phyloP scores from a whole-genome alignment of 2,888 invertebrate genomes.

The Netelia fuscicornis region DNA sequence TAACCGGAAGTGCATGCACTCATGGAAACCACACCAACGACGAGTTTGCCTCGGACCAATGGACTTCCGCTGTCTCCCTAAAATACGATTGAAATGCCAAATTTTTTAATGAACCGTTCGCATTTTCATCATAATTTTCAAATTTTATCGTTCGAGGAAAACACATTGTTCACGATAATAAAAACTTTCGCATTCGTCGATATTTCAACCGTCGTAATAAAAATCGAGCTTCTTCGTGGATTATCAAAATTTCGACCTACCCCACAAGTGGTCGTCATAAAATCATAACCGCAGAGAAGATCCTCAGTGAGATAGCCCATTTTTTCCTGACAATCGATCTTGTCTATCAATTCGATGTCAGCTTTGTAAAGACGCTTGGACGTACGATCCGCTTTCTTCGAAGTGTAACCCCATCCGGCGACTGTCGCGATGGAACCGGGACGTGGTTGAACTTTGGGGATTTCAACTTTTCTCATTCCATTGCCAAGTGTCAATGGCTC shows the following conservation, averaged over 20 bases:
- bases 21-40: conserved; percentile 66
- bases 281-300: background rate
- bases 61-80: conserved; percentile 72
- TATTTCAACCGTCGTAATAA: background rate
- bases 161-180: no score
- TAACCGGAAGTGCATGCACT: background rate
- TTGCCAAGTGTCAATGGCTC: no score
- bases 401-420: no score
- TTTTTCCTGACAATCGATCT: background rate
- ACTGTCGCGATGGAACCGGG: no score
- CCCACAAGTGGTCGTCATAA: background rate
- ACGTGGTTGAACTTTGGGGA: no score
- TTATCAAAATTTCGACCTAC: background rate
- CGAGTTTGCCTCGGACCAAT: conserved; percentile 42
- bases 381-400: no score
- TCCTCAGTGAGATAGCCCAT: background rate
- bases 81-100: no score
- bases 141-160: no score
- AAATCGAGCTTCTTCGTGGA: background rate
- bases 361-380: no score
- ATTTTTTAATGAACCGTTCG: background rate
- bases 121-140: no score
- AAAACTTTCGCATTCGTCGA: background rate
- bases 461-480: no score
- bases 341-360: background rate